Base-by-base conservation (phyloP, 2,888 invertebrate genomes). In the Agrilus mali region DNA sequence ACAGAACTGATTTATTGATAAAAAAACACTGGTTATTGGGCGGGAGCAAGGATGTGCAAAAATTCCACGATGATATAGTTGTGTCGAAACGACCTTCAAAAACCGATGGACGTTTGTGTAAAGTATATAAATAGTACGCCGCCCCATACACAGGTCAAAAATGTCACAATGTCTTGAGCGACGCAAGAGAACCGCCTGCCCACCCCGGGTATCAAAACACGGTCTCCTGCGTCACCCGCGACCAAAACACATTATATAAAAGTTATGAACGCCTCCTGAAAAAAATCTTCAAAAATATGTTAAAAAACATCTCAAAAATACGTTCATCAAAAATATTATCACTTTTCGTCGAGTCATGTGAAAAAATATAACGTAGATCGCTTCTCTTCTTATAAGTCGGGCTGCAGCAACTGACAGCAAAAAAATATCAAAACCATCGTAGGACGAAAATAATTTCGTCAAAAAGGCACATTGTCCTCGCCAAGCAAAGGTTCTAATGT, bases 101-200 rank as follows among this genome's bases (percentile, higher is more conserved):
- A 73, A 71, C 70, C 71, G 71, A 67, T 72, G 73, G 72, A 71
- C 72, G 72, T 73, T 67, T 54, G 52, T 58, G 55, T 58, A 54
- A 56, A 61, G 59, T 20, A 20, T 20, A 7, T 27, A 27, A 27
- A 62, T 74, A 75, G 78, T 80, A 81, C 82, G 81, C 77, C 77
- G 82, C 82, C 83, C 83, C 83, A 82, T 82, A 81, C 83, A 84
- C 82, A 83, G 80, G 79, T 74, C 71, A 83, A 83, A 82, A 82
- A 80, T 83, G 83, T 82, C 83, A 83, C 82, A 82, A 78, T 77
- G 78, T 69, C 68, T 64, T 27, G 65, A 65, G 67, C 59, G 60
- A 53, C 61, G 63, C 60, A 59, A 60, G 63, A 63, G 63, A 57
- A 58, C 55, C 59, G 57, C 54, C 56, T 57, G 60, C 66, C 65